Evolutionary conservation across 2,888 invertebrate species (phyloP).

Genomic region (Charanyca ferruginea): DNA sequence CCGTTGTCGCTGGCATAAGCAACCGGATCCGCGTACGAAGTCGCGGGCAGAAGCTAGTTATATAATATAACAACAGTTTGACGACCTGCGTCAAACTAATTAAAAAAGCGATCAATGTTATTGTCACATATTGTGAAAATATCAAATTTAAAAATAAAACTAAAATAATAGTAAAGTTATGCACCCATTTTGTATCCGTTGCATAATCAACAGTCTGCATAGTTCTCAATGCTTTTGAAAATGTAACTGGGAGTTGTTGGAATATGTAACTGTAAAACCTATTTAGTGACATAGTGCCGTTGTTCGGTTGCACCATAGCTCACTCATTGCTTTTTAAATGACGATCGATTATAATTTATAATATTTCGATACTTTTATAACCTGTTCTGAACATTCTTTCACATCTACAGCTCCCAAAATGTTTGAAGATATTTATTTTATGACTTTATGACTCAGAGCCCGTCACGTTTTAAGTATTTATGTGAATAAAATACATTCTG

Average conservation of each 20-base stretch:
- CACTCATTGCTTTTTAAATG: conserved; percentile 17
- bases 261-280: background rate
- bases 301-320: conserved; percentile 22
- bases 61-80: no score
- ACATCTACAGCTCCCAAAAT: background rate
- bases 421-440: no score
- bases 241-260: conserved; percentile 30
- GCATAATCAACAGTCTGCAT: conserved; percentile 2
- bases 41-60: no score
- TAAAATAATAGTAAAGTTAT: conserved; percentile 4
- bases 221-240: conserved; percentile 13
- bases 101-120: background rate
- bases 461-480: no score
- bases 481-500: no score
- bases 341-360: background rate
- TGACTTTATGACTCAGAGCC: no score
- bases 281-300: conserved; percentile 21
- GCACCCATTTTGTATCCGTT: background rate
- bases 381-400: background rate
- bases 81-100: no score
- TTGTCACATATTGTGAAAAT: background rate
- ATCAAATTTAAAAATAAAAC: no score
- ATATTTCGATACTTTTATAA: conserved; percentile 7
- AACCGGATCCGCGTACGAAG: no score
- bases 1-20: no score